These are phyloP conservation scores for Bactericera cockerelli DNA, from an alignment of 1,140 invertebrate species.

Conservation along the genomic window DNA sequence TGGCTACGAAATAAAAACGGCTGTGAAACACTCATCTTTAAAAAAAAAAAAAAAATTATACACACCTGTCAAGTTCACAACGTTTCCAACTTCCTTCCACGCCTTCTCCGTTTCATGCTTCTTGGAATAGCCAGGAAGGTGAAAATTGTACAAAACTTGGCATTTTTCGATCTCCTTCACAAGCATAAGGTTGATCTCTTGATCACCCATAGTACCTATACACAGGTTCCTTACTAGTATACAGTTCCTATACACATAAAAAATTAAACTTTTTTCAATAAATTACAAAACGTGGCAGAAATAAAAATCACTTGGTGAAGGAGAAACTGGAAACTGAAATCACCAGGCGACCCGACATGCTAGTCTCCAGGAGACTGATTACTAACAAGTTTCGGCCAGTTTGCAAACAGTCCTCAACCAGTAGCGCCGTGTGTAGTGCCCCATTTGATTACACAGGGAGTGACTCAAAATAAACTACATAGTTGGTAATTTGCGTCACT, in stretches of 20 bases:
- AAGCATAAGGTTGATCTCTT: constrained; percentile 19
- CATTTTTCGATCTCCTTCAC: constrained; percentile 21
- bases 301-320: background rate
- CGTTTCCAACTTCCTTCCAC: constrained; percentile 19
- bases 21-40: too few relatives aligned
- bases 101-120: constrained; percentile 23
- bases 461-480: too few relatives aligned
- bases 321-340: too few relatives aligned
- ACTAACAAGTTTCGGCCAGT: too few relatives aligned
- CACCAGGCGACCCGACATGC: too few relatives aligned
- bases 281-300: constrained; percentile 6
- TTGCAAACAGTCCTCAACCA: too few relatives aligned
- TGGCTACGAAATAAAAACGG: too few relatives aligned
- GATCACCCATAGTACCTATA: constrained; percentile 16
- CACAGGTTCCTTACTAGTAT: background rate
- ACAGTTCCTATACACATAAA: background rate
- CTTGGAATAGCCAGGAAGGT: constrained; percentile 22
- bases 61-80: constrained; percentile 20
- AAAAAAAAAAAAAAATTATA: background rate
- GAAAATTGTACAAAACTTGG: constrained; percentile 21
- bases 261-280: too few relatives aligned
- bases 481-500: too few relatives aligned
- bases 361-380: too few relatives aligned
- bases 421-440: too few relatives aligned
- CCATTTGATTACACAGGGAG: too few relatives aligned